Evolutionary conservation across 2,797 vertebrate genomes (phyloP), one percentile per base, ranked within the genome.

Genomic region (Gymnothorax javanicus): DNA sequence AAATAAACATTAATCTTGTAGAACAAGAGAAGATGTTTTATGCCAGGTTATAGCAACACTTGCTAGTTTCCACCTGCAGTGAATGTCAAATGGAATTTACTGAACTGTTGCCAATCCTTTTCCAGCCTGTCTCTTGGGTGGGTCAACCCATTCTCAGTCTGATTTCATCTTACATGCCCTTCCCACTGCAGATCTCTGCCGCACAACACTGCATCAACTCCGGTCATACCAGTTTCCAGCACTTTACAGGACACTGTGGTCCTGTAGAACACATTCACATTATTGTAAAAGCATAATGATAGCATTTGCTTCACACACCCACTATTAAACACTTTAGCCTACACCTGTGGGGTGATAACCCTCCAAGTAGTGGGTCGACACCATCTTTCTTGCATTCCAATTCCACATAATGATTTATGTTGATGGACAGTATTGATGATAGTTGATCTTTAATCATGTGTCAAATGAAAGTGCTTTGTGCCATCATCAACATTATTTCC

Each of bases 331-430:
- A 83, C 82, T 33, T 56, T 57, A 56, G 20, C 82, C 27, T 83
- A 83, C 58, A 25, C 0, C 25, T 33, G 3, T 15, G n/a, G 11
- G 7, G 25, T 33, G 7, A 60, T 33, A 2, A 15, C 12, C 56
- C 57, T 27, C 58, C 13, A 60, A 58, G 82, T 58, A 87, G 91
- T 7, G 85, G 84, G 86, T 90, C 87, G 50, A 92, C 91, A 7
- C 84, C 90, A 60, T 86, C 86, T 88, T 91, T 90, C 88, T 87
- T 92, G 69, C 91, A 87, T 69, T 89, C 87, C 3, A 90, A 82
- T 12, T 90, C 89, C 86, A 92, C 75, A 73, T 92, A 92, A 87
- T 92, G 90, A 23, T 85, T 52, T 85, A 60, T 85, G 67, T 85
- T 43, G 50, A 85, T 50, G 52, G 33, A 52, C 33, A 50, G 1